Conservation (phyloP, 2,797 vertebrate genomes). For the Hybognathus amarus region DNA sequence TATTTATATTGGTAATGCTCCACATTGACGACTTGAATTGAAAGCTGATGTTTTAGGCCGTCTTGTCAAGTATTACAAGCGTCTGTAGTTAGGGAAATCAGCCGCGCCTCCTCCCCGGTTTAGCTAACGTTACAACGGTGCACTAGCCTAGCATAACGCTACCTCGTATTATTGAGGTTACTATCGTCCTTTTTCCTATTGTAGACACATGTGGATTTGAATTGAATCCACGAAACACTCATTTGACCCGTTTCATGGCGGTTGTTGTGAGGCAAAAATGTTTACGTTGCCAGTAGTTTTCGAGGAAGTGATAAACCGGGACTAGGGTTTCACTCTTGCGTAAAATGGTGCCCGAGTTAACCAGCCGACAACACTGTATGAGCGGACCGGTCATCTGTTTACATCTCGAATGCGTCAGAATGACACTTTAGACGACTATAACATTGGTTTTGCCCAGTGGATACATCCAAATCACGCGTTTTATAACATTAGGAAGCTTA, state of each 20-base stretch:
- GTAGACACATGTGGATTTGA: neutral
- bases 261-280: neutral
- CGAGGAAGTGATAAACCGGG: slow-evolving; percentile 32
- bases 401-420: slow-evolving; percentile 37
- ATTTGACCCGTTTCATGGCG: neutral
- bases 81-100: slow-evolving; percentile 55
- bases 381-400: slow-evolving; percentile 55
- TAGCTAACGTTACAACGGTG: slow-evolving; percentile 73
- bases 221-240: neutral
- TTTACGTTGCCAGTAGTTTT: neutral
- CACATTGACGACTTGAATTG: neutral
- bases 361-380: slow-evolving; percentile 3
- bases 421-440: slow-evolving; percentile 23
- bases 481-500: neutral
- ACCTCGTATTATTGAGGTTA: neutral
- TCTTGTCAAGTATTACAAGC: slow-evolving; percentile 23
- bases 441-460: neutral
- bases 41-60: slow-evolving; percentile 12
- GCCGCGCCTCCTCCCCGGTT: slow-evolving; percentile 73
- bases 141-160: slow-evolving; percentile 37
- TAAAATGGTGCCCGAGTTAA: slow-evolving; percentile 54
- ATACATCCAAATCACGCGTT: neutral
- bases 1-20: neutral
- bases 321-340: slow-evolving; percentile 35
- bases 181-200: neutral